Percentiles rank a stretch among this genome's conserved stretches.
These are phyloP conservation scores for Zaprionus lachaisei DNA, from an alignment of 1,140 invertebrate species.

Conservation along the genomic window DNA sequence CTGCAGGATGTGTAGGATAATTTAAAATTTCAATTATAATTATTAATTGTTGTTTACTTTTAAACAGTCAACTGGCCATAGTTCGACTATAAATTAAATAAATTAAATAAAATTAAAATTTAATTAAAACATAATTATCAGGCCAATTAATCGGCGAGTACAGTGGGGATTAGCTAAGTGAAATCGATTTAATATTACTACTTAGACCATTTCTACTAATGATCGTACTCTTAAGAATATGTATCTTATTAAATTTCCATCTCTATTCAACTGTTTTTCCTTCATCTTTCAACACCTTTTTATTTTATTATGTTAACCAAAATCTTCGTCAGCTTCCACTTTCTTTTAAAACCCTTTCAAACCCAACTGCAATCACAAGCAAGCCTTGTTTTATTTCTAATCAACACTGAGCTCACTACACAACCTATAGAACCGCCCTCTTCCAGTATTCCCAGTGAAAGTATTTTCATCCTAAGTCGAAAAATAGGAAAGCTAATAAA, in stretches of 20 bases:
- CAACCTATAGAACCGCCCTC: too few species aligned
- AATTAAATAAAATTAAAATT: too few species aligned
- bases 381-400: background rate
- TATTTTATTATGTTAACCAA: background rate
- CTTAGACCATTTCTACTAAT: too few species aligned
- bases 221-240: background rate
- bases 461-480: background rate
- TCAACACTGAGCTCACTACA: background rate
- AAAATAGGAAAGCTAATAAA: constrained; percentile 13
- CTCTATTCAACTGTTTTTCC: background rate
- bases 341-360: background rate
- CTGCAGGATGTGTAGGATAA: background rate
- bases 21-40: too few species aligned
- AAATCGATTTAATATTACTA: background rate
- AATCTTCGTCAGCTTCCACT: background rate
- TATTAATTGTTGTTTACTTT: too few species aligned
- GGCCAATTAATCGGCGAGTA: background rate
- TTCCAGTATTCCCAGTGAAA: background rate
- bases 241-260: background rate
- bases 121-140: too few species aligned
- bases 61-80: too few species aligned
- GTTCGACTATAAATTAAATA: too few species aligned
- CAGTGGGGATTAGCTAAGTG: background rate
- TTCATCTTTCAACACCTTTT: too few species aligned
- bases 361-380: too few species aligned